Evolutionary conservation across 2,888 invertebrate genomes (phyloP), one percentile per base, ranked within the genome.

Genomic region (Diarsia dahlii): DNA sequence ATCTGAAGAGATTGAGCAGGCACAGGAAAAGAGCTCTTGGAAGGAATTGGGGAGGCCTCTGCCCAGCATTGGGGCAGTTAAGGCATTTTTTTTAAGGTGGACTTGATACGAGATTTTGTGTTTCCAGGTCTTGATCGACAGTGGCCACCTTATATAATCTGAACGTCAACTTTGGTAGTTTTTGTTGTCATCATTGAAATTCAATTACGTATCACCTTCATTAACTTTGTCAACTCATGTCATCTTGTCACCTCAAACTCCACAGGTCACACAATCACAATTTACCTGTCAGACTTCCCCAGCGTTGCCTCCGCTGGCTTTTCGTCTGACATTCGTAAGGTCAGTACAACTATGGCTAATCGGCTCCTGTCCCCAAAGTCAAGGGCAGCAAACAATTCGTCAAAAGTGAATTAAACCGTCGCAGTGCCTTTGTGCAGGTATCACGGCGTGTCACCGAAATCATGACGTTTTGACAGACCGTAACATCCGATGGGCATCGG

Each of bases 401-500:
- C 88, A 88, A 86, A 84, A 76, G 60, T 74, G 83, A 89, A 90
- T 88, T 87, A 89, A 65, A 74, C 78, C 81, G 86, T 82, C 88
- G 74, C 66, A 45, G 67, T 58, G 81, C 87, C 86, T 89, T 92
- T 91, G 89, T 92, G 79, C 82, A 81, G 75, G 86, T 82, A 82
- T 91, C 91, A 90, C 67, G 78, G 80, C 78, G 83, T 87, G 84
- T 89, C 88, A 88, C 89, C 85, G 71, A 88, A 88, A 89, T 78
- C 82, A 80, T 90, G 90, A 89, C 87, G 87, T 84, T 86, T 81
- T 82, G 87, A 82, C 75, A 79, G 82, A 89, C 89, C 91, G 87
- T 90, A 89, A 88, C 81, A 85, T 89, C 90, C 87, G 87, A 89
- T 84, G 72, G 76, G 54, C 69, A 74, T 45, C 39, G 66, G 71